Base-by-base conservation (phyloP, 1,140 invertebrate genomes). In the Aphaenogaster ashmeadi region DNA sequence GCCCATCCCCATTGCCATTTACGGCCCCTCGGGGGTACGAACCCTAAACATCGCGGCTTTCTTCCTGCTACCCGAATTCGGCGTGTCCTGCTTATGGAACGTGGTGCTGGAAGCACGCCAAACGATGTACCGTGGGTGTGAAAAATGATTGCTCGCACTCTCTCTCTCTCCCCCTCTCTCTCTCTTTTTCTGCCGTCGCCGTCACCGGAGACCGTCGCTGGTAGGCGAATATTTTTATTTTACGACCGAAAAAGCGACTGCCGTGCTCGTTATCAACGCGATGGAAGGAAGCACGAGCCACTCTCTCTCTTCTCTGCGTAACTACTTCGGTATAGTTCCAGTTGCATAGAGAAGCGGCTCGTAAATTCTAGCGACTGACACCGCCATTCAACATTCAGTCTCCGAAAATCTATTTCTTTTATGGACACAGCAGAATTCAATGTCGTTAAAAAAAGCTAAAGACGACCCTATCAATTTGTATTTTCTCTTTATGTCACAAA, bases 21-120 rank as follows among this genome's bases (percentile, higher is more conserved):
- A 77, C 27, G 44, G 13, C 6, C 33, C 2, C 27, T 38, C 41
- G 27, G 2, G n/a, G 6, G 2, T 21, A 15, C 33, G 21, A 47
- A 38, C 8, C 44, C 33, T 75, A 47, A n/a, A 41, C 15, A 58
- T 1, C 18, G 1, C 15, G 38, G 4, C 33, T 47, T 58, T 56
- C 62, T 64, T 60, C 6, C 62, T 38, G 15, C 36, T 58, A 13
- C 41, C 13, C 9, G 54, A 47, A 88, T 58, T 64, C 38, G 74
- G 52, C 36, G 58, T 71, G 58, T 44, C 74, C 64, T 50, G 69
- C 58, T 92, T 87, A 89, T 75, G 54, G 9, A 86, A 87, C 83
- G 85, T 86, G 50, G 86, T 38, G 77, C 88, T 93, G 93, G 93
- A 93, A 87, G 80, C 60, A 50, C 27, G 92, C 93, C 92, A 93